Evolutionary conservation across 2,797 vertebrate species (phyloP).

Genomic region (Leontopithecus rosalia): DNA sequence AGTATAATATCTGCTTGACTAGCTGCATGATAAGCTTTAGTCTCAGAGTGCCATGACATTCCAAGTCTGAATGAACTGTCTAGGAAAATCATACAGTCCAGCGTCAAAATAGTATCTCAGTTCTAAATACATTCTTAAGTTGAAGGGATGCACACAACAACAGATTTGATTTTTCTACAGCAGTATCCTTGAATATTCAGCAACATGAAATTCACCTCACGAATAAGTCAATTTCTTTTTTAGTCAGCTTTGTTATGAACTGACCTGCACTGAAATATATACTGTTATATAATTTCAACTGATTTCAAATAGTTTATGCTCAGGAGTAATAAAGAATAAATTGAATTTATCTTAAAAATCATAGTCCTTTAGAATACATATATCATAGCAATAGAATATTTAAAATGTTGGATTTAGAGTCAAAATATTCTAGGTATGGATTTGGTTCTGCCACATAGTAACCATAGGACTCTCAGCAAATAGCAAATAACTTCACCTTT

Average conservation of each 20-base stretch:
- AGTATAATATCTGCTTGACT: neutral
- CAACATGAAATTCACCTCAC: neutral
- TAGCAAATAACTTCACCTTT: neutral
- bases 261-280: slow-evolving; percentile 26
- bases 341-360: neutral
- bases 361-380: neutral
- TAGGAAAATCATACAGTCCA: neutral
- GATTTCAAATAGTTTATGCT: slow-evolving; percentile 42
- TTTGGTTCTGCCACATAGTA: neutral
- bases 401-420: neutral
- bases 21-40: neutral
- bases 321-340: slow-evolving; percentile 17
- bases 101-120: neutral
- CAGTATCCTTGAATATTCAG: neutral
- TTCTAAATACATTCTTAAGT: neutral
- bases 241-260: neutral
- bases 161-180: neutral
- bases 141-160: neutral
- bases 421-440: neutral
- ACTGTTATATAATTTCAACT: neutral
- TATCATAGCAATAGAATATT: neutral
- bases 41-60: neutral
- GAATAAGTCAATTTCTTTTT: neutral
- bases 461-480: neutral
- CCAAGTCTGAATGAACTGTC: neutral